These are phyloP conservation scores for Haemorhous mexicanus DNA, from an alignment of 2,113 vertebrate genomes.

Conservation along the genomic window DNA sequence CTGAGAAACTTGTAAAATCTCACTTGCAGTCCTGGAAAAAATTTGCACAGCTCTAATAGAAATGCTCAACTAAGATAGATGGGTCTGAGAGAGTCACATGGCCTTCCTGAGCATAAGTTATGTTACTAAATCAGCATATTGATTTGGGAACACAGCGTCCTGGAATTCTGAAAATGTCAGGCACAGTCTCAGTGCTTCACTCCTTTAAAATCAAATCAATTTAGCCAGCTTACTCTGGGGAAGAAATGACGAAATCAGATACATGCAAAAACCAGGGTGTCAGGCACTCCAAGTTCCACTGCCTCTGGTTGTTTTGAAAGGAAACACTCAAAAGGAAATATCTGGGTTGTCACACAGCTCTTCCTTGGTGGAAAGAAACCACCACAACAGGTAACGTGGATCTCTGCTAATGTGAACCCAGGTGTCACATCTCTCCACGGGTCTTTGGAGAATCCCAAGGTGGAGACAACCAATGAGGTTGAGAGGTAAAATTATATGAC, in stretches of 20 bases:
- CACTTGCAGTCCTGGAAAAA: not conserved
- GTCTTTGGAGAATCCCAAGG: not conserved
- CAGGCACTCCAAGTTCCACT: not conserved
- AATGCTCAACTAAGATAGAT: slow-evolving; percentile 44
- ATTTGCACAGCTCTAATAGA: slow-evolving; percentile 35
- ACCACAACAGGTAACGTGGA: not conserved
- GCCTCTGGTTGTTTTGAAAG: not conserved
- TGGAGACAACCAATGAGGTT: not conserved
- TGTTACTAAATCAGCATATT: slow-evolving; percentile 68
- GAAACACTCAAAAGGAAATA: not conserved
- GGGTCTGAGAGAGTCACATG: slow-evolving; percentile 50
- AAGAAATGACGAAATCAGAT: not conserved
- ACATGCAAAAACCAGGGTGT: not conserved
- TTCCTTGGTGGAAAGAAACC: not conserved
- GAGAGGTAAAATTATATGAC: not conserved
- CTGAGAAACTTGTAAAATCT: not conserved
- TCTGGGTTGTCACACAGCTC: not conserved
- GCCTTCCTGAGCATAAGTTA: slow-evolving; percentile 56
- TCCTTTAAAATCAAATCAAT: slow-evolving; percentile 64
- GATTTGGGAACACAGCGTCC: slow-evolving; percentile 62
- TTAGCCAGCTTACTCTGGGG: slow-evolving; percentile 33
- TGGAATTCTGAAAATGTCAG: slow-evolving; percentile 67
- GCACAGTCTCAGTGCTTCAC: slow-evolving; percentile 49
- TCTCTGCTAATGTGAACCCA: not conserved
- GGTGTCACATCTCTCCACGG: not conserved